Base-by-base conservation (phyloP, 2,113 vertebrate species). In the Gila orcuttii region DNA sequence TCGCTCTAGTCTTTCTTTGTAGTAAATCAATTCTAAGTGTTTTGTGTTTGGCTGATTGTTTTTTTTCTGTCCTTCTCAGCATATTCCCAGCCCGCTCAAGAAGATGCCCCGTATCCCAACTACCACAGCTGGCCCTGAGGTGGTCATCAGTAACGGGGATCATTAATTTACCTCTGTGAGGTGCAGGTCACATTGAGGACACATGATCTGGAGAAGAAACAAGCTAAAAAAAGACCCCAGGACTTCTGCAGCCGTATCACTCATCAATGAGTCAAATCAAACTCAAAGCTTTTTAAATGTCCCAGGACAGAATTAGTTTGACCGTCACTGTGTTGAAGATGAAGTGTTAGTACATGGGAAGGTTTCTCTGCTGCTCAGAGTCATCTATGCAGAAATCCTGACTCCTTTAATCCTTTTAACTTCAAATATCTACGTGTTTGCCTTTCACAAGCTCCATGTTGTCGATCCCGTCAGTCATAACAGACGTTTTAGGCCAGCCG, bases 21-120 rank as follows among this genome's bases (percentile, higher is more conserved):
- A 57, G 19, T 57, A 57, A 57, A 57, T 21, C 55, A 57, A 7
- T 21, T 21, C 19, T 3, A 21, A 57, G 19, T 57, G 55, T 23
- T 57, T 57, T 57, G 19, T 3, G 19, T 45, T 59, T 74, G 3
- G 31, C 25, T 59, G 23, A 80, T 57, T 45, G 7, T 68, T 4
- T 31, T 28, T 21, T 84, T 13, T 39, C n/a, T 55, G 19, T 45
- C 33, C 0, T 88, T 90, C 85, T 68, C 93, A 99, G 97, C 96
- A 96, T 85, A 96, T 97, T 90, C 97, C 97, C 87, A 99, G 97
- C 92, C 98, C 97, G 75, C 96, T 95, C 86, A 99, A 99, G 95
- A 99, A 99, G 94, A 96, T 98, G 94, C 97, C 97, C 89, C 96
- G 97, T 90, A 97, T 99, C 87, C 98, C 98, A 55, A 92, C 94